Conservation (phyloP, 2,113 vertebrate genomes). For the Beaufortia kweichowensis region DNA sequence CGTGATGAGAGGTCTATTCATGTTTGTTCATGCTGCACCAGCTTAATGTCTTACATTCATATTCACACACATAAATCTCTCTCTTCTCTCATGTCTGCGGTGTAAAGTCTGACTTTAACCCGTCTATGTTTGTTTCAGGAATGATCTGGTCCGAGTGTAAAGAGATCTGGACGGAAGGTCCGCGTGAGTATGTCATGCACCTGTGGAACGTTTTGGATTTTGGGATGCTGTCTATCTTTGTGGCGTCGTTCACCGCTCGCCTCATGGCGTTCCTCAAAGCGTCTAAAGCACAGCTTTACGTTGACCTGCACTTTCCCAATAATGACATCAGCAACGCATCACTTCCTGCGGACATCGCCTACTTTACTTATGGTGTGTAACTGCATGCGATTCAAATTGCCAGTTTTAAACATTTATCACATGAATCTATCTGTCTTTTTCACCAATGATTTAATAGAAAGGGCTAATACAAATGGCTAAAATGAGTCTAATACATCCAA, state of each 20-base stretch:
- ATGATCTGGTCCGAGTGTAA: slow-evolving; percentile 99
- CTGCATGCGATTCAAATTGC: neutral
- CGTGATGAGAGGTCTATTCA: too few relatives aligned
- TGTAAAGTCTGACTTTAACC: too few relatives aligned
- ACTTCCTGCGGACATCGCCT: slow-evolving; percentile 91
- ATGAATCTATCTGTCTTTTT: too few relatives aligned
- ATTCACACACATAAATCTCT: too few relatives aligned
- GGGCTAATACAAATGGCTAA: too few relatives aligned
- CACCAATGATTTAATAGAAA: too few relatives aligned
- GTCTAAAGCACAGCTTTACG: slow-evolving; percentile 90
- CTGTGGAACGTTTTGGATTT: slow-evolving; percentile 97
- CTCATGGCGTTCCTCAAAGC: slow-evolving; percentile 98
- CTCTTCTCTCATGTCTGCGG: too few relatives aligned
- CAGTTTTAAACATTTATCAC: neutral
- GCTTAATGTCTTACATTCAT: too few relatives aligned
- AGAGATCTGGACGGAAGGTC: slow-evolving; percentile 95
- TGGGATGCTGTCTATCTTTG: slow-evolving; percentile 95
- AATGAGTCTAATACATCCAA: too few relatives aligned
- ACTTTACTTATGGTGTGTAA: slow-evolving; percentile 90
- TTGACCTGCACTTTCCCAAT: slow-evolving; percentile 85
- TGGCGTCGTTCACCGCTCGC: slow-evolving; percentile 91
- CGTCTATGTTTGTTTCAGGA: slow-evolving; percentile 67
- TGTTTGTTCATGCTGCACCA: too few relatives aligned
- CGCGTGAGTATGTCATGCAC: slow-evolving; percentile 89
- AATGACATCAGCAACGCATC: slow-evolving; percentile 84